These are phyloP conservation scores for Psilopogon haemacephalus DNA, from an alignment of 2,113 vertebrate genomes.

Conservation along the genomic window DNA sequence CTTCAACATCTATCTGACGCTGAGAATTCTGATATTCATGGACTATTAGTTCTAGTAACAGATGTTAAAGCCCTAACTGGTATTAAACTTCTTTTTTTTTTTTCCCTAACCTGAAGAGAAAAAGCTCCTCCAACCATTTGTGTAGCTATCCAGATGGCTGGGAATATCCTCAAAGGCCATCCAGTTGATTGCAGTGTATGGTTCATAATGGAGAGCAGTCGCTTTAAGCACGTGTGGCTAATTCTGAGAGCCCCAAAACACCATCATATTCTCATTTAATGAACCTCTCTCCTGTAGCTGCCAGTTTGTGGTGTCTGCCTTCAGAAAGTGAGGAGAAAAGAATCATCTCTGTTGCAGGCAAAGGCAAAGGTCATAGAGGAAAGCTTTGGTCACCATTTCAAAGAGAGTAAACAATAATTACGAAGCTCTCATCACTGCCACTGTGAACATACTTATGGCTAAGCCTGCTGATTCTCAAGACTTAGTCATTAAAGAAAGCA, in stretches of 20 bases:
- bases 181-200: conserved; percentile 22
- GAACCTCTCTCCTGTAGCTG: background rate
- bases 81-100: background rate
- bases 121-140: background rate
- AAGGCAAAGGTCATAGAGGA: background rate
- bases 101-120: background rate
- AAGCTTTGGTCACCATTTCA: background rate
- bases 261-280: background rate
- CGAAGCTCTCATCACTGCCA: background rate
- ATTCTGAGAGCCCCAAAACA: background rate
- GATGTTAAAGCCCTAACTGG: background rate
- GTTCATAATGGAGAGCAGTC: background rate
- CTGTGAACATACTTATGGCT: background rate
- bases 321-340: background rate
- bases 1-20: background rate
- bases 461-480: background rate
- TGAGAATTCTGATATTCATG: background rate
- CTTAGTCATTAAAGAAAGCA: background rate
- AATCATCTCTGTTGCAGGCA: background rate
- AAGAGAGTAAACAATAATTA: background rate
- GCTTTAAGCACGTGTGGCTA: background rate
- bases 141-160: conserved; percentile 26
- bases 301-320: background rate
- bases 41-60: conserved; percentile 29
- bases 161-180: conserved; percentile 12